Evolutionary conservation across 2,888 invertebrate genomes (phyloP).

Genomic region (Biston betularia): DNA sequence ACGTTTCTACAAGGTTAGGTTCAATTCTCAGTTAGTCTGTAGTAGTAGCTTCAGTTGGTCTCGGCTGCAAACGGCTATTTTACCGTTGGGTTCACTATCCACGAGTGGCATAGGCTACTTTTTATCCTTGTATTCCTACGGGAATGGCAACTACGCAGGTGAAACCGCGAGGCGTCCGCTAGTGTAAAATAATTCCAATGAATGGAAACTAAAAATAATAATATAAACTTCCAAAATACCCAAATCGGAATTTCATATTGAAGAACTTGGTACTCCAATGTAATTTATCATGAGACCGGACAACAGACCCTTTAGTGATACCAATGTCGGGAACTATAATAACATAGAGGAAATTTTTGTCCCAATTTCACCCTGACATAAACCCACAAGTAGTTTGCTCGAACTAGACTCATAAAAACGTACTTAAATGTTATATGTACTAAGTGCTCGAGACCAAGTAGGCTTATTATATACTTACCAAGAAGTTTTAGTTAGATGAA

Average conservation of each 20-base stretch:
- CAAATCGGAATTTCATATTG: neutral
- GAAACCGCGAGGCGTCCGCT: too few relatives aligned
- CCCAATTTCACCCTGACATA: constrained; percentile 41
- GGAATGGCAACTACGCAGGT: too few relatives aligned
- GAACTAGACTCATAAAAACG: constrained; percentile 19
- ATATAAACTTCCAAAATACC: too few relatives aligned
- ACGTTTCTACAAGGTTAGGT: too few relatives aligned
- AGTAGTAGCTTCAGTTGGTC: too few relatives aligned
- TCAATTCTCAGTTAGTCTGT: too few relatives aligned
- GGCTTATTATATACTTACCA: neutral
- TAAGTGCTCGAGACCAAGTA: constrained; percentile 9
- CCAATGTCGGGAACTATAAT: constrained; percentile 27
- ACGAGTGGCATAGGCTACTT: too few relatives aligned
- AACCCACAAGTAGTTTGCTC: constrained; percentile 19
- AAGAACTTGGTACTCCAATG: neutral
- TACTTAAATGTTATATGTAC: constrained; percentile 16
- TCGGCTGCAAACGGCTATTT: too few relatives aligned
- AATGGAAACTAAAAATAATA: too few relatives aligned
- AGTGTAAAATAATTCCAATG: too few relatives aligned
- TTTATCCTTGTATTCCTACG: too few relatives aligned
- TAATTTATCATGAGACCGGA: constrained; percentile 2
- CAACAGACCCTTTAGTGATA: constrained; percentile 3
- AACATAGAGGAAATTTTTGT: constrained; percentile 40
- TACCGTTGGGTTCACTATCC: too few relatives aligned
- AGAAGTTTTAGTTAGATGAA: neutral